Percentiles rank a stretch among this genome's conserved stretches.
Evolutionary conservation across 92 coral and sea anemone genomes (phyloP).

Genomic region (Zoanthus sansibaricus): DNA sequence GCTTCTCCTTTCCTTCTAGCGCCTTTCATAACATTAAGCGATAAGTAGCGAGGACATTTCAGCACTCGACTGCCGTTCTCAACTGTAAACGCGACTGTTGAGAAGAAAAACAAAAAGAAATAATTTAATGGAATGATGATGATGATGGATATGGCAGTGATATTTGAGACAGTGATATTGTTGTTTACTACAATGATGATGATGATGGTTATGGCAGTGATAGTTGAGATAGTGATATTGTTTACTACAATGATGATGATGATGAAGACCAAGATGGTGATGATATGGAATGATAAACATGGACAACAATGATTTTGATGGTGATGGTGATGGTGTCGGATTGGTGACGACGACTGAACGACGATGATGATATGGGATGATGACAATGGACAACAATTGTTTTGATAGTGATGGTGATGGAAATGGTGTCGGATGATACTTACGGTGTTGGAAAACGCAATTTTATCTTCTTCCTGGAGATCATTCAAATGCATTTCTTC

Average conservation of each 20-base stretch:
- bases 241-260: not conserved
- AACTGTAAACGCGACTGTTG: conserved; percentile 50
- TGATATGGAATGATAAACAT: not conserved
- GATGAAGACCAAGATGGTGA: no score
- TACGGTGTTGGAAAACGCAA: conserved; percentile 23
- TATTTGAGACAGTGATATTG: not conserved
- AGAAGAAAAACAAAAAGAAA: not conserved
- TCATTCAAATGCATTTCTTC: conserved; percentile 74
- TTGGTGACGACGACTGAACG: not conserved
- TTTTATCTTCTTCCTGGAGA: conserved; percentile 64
- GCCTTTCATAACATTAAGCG: not conserved
- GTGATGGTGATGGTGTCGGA: not conserved
- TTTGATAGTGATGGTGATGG: not conserved
- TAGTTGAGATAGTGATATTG: not conserved
- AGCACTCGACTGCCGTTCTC: conserved; percentile 37
- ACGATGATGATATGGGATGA: not conserved
- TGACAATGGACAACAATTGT: not conserved
- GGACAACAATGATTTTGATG: not conserved
- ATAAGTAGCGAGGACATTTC: not conserved
- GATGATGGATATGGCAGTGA: not conserved
- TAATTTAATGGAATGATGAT: not conserved
- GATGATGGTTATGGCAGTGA: not conserved
- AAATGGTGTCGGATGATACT: not conserved
- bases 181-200: not conserved
- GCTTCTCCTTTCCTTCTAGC: not conserved